Evolutionary conservation across 2,113 vertebrate species (phyloP), one percentile per base, ranked within the genome.

Genomic region (Anarrhichthys ocellatus): DNA sequence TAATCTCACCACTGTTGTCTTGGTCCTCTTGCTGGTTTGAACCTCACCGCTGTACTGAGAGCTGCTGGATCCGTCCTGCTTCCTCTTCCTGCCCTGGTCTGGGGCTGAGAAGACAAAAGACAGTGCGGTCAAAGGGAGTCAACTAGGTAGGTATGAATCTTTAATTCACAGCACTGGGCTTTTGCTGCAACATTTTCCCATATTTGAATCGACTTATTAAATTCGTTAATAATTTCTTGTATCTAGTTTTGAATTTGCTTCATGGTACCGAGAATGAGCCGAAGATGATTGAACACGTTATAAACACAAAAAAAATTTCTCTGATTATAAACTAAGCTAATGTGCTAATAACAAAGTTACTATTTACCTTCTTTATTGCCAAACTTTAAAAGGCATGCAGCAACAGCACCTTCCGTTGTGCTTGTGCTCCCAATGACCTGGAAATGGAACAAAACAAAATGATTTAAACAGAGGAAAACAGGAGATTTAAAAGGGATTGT

Each of bases 351-450:
- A n/a, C 44, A 24, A 61, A 81, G 2, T 3, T 0, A 59, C 22
- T 11, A 62, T 48, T 81, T 74, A 90, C 89, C 91, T 97, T 96
- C 95, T 95, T 95, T 89, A 3, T 97, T 94, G 44, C 67, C 93
- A 83, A 92, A 94, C 78, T 81, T 86, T 79, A 95, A 83, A 88
- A 97, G 90, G 74, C 94, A 96, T 73, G 91, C 90, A 89, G 96
- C 95, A 72, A 97, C 82, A 73, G 97, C 96, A 72, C 96, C 97
- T 72, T 98, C 97, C 91, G 97, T 86, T 32, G 98, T 96, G 85
- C 70, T 87, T 13, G 97, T 94, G 62, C 94, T 95, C 15, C 91
- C 84, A 87, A 96, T 87, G 62, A 97, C 92, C 98, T 99, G 87
- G 72, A 29, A 87, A 67, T 2, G 29, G 56, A 86, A 65, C 4